phyloP scores from a whole-genome alignment of 2,797 vertebrate species.

The Sebastes dallii region DNA sequence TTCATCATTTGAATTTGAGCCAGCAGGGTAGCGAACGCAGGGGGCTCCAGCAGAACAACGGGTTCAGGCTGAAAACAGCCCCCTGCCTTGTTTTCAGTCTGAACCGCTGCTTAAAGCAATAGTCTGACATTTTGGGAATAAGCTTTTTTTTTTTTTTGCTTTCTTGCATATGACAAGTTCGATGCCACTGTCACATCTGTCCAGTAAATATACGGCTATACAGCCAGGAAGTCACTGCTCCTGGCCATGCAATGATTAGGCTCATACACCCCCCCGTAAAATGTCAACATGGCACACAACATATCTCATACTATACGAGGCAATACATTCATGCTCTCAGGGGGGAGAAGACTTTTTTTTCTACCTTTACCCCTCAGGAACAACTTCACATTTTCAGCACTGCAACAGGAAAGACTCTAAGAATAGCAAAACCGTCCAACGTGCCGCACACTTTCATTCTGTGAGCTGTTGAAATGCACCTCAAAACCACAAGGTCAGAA shows the following conservation, averaged over 20 bases:
- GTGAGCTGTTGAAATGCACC: background rate
- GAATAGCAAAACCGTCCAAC: background rate
- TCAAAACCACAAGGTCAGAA: constrained; percentile 4
- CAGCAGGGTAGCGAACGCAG: background rate
- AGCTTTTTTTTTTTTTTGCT: background rate
- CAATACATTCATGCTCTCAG: background rate
- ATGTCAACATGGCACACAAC: background rate
- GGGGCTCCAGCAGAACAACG: background rate
- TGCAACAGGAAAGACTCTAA: background rate
- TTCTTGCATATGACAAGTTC: background rate
- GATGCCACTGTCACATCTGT: background rate
- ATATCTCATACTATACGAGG: background rate
- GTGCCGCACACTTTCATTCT: background rate
- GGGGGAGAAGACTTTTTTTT: background rate
- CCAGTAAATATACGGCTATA: background rate
- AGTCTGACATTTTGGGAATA: background rate
- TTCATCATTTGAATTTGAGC: background rate
- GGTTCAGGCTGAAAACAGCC: background rate
- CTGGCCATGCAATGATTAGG: background rate
- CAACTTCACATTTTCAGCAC: background rate
- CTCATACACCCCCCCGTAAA: background rate
- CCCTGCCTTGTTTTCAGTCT: background rate
- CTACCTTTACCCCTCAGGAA: background rate
- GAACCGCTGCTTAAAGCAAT: background rate
- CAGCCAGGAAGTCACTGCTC: background rate